phyloP scores from a whole-genome alignment of 2,888 invertebrate genomes.

The Diploptera punctata region DNA sequence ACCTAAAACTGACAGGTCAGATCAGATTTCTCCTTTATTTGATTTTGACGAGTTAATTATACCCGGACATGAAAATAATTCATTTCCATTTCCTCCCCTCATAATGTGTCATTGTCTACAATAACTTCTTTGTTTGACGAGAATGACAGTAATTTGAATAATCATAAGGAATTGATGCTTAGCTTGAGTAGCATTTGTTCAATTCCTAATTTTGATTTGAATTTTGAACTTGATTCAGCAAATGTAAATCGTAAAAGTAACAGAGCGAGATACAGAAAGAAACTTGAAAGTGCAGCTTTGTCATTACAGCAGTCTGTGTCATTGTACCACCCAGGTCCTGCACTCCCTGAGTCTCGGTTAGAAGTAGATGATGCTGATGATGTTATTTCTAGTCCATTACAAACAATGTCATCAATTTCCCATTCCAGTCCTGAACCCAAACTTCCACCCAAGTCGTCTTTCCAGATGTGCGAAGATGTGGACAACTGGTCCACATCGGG shows the following conservation, averaged over 20 bases:
- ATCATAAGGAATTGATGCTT: constrained; percentile 42
- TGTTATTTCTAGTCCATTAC: constrained; percentile 21
- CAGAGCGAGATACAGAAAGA: constrained; percentile 29
- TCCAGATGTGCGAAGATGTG: not conserved
- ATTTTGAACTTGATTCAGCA: constrained; percentile 40
- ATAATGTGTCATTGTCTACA: constrained; percentile 24
- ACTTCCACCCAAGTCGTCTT: constrained; percentile 12
- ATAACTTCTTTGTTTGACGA: not conserved
- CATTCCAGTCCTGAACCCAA: constrained; percentile 31
- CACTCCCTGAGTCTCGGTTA: not conserved
- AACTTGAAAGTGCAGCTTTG: constrained; percentile 39
- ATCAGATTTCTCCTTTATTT: not conserved
- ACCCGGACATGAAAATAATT: constrained; percentile 11
- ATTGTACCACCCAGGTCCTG: constrained; percentile 26
- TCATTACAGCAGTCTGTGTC: constrained; percentile 40
- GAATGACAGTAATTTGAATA: constrained; percentile 17
- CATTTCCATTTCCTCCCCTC: constrained; percentile 17
- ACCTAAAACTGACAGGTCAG: not conserved
- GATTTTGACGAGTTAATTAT: constrained; percentile 27
- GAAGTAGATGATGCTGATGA: constrained; percentile 25
- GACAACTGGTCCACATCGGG: not conserved
- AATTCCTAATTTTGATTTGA: constrained; percentile 20
- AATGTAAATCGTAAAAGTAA: not conserved
- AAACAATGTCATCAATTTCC: constrained; percentile 18
- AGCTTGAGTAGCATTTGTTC: constrained; percentile 49